phyloP scores from a whole-genome alignment of 1,140 invertebrate genomes.

The Diprion similis region DNA sequence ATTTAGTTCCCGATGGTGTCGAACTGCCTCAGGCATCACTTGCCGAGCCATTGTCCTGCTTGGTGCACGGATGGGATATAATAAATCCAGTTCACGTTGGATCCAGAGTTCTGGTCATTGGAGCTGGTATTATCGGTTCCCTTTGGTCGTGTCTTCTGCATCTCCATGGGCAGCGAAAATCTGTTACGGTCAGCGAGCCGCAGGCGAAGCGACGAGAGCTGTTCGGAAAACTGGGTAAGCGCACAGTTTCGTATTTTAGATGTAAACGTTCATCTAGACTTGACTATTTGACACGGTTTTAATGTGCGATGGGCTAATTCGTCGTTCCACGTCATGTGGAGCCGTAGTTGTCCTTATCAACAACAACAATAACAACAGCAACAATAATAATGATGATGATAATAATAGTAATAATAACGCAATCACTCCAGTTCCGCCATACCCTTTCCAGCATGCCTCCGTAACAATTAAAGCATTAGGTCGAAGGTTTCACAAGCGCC shows the following conservation, averaged over 20 bases:
- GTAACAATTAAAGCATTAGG: no score
- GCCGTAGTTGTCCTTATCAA: no score
- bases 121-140: conserved; percentile 75
- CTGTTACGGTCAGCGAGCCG: conserved; percentile 71
- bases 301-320: no score
- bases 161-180: conserved; percentile 69
- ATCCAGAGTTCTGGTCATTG: conserved; percentile 68
- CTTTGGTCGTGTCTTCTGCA: conserved; percentile 71
- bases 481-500: no score
- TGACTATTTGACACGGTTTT: no score
- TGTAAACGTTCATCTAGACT: no score
- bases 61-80: conserved; percentile 71
- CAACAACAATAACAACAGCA: no score
- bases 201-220: conserved; percentile 63
- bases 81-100: conserved; percentile 68
- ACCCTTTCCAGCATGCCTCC: no score
- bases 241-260: not conserved
- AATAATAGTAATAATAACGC: no score
- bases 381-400: no score
- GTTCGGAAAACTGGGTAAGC: conserved; percentile 65
- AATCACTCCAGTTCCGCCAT: no score
- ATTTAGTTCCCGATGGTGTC: conserved; percentile 44
- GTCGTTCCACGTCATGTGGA: no score
- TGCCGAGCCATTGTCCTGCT: conserved; percentile 72
- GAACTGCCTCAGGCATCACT: conserved; percentile 62